phyloP scores from a whole-genome alignment of 2,797 vertebrate species.

The Paedocypris micromegethes region DNA sequence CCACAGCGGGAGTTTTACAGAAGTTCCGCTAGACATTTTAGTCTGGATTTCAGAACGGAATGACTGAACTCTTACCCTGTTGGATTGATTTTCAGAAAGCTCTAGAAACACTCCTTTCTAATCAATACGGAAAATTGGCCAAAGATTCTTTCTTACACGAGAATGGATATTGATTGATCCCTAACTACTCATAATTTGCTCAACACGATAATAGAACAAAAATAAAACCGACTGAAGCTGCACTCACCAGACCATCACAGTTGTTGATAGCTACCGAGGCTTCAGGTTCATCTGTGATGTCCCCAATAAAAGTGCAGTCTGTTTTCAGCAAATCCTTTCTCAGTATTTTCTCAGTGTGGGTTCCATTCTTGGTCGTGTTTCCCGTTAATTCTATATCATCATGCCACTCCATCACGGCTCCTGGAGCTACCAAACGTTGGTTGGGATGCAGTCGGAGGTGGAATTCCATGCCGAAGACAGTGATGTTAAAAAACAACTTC shows the following conservation, averaged over 20 bases:
- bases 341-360: constrained; percentile 62
- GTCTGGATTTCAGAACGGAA: too few relatives aligned
- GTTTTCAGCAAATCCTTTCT: constrained; percentile 81
- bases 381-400: constrained; percentile 58
- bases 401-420: constrained; percentile 88
- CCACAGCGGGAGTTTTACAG: too few relatives aligned
- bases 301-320: constrained; percentile 90
- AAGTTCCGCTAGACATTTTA: too few relatives aligned
- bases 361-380: constrained; percentile 54
- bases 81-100: too few relatives aligned
- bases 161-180: too few relatives aligned
- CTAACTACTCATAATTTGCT: too few relatives aligned
- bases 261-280: constrained; percentile 95
- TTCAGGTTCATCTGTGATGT: constrained; percentile 84
- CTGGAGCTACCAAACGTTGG: constrained; percentile 75
- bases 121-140: too few relatives aligned
- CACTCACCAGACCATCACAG: constrained; percentile 96
- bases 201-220: neutral
- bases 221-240: neutral
- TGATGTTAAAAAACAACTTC: constrained; percentile 86
- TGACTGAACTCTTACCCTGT: too few relatives aligned
- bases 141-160: too few relatives aligned
- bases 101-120: too few relatives aligned
- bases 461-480: constrained; percentile 88
- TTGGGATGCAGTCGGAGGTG: constrained; percentile 87